These are phyloP conservation scores for Coracias cyanogaster DNA, from an alignment of 2,797 vertebrate genomes.

Conservation along the genomic window DNA sequence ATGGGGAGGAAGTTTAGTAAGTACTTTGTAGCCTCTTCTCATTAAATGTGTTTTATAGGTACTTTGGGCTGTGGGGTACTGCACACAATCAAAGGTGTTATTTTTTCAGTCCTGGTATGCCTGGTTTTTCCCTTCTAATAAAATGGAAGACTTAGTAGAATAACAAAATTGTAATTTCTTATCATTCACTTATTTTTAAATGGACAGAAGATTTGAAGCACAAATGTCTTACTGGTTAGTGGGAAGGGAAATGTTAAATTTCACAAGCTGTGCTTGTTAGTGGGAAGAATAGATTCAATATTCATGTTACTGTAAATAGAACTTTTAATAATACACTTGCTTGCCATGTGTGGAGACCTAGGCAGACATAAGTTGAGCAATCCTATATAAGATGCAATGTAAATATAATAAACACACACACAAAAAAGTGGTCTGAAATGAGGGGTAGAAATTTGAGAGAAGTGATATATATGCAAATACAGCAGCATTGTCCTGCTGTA, in stretches of 20 bases:
- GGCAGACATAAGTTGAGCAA: not conserved
- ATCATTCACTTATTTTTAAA: not conserved
- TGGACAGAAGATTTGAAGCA: not conserved
- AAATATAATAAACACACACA: not conserved
- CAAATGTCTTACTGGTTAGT: not conserved
- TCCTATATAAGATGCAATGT: not conserved
- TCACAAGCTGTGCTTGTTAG: not conserved
- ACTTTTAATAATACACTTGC: not conserved
- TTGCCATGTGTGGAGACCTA: not conserved
- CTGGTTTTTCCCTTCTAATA: not conserved
- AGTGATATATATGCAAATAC: not conserved
- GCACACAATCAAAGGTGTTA: rapidly evolving
- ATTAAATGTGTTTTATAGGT: not conserved
- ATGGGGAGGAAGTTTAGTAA: rapidly evolving
- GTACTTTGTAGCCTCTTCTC: not conserved
- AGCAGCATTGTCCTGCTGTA: not conserved
- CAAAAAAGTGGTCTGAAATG: not conserved
- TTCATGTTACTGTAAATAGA: not conserved
- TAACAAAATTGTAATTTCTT: not conserved
- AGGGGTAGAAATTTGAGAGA: not conserved
- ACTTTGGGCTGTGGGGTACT: not conserved
- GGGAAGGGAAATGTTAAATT: not conserved
- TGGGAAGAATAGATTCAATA: not conserved
- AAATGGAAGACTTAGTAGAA: not conserved
- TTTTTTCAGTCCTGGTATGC: not conserved